phyloP scores from a whole-genome alignment of 2,888 invertebrate genomes.

The Apomyelois bistriatella region DNA sequence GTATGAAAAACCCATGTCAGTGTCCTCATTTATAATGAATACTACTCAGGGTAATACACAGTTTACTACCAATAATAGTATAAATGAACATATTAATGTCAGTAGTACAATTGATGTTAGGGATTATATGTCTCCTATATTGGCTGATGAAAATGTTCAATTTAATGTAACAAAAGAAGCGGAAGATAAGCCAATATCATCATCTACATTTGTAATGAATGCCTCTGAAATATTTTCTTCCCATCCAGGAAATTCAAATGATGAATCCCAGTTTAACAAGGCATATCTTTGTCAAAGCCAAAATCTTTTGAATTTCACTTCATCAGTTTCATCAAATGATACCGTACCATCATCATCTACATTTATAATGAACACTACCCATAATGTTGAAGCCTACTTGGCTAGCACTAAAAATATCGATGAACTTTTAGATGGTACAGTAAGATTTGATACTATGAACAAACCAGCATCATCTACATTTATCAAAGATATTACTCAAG shows the following conservation, averaged over 20 bases:
- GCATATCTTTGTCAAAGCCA: no score
- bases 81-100: neutral
- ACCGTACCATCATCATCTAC: neutral
- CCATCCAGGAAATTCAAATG: neutral
- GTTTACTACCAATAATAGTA: neutral
- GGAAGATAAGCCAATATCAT: neutral
- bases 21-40: conserved; percentile 1
- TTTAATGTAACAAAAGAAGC: neutral
- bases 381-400: neutral
- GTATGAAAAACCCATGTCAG: neutral
- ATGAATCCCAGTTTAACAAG: no score
- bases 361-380: neutral
- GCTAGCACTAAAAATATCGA: neutral
- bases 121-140: neutral
- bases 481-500: conserved; percentile 1
- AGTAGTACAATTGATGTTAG: neutral
- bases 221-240: neutral
- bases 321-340: neutral
- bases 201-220: neutral
- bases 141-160: neutral
- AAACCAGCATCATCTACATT: neutral
- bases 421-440: neutral
- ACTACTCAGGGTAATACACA: neutral
- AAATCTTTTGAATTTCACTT: neutral
- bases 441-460: neutral